Conservation (phyloP, 1,140 invertebrate species). For the Anastatus disparis region DNA sequence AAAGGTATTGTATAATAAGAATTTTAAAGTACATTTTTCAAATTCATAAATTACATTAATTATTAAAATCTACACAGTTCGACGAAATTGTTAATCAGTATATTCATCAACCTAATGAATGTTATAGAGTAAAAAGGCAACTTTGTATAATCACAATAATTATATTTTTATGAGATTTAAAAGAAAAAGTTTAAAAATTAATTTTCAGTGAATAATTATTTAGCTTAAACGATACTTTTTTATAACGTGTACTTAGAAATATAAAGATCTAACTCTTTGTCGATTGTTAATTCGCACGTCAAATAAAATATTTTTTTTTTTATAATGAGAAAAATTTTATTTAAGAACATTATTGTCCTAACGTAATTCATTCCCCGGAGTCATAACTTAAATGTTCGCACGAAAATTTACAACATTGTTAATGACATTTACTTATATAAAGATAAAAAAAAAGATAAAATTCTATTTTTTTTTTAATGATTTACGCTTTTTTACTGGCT, state of each 20-base stretch:
- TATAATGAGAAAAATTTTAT: conserved; percentile 32
- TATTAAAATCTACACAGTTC: too few relatives aligned
- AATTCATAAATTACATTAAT: too few relatives aligned
- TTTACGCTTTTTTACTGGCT: too few relatives aligned
- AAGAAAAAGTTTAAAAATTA: too few relatives aligned
- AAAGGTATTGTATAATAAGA: too few relatives aligned
- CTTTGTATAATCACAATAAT: too few relatives aligned
- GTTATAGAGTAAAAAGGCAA: too few relatives aligned
- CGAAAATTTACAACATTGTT: conserved; percentile 23
- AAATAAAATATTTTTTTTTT: conserved; percentile 19
- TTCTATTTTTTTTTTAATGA: conserved; percentile 13
- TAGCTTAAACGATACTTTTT: conserved; percentile 11
- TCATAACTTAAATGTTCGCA: neutral
- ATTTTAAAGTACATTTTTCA: too few relatives aligned
- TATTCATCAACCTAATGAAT: too few relatives aligned
- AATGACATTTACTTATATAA: conserved; percentile 27
- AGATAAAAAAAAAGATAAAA: conserved; percentile 32
- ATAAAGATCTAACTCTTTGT: conserved; percentile 22
- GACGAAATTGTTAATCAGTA: too few relatives aligned
- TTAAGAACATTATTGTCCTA: conserved; percentile 28
- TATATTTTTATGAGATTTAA: too few relatives aligned
- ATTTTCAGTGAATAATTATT: neutral
- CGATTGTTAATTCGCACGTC: conserved; percentile 20
- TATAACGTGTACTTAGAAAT: neutral
- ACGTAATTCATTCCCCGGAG: neutral